Evolutionary conservation across 2,797 vertebrate genomes (phyloP).

Genomic region (Mycteria americana): DNA sequence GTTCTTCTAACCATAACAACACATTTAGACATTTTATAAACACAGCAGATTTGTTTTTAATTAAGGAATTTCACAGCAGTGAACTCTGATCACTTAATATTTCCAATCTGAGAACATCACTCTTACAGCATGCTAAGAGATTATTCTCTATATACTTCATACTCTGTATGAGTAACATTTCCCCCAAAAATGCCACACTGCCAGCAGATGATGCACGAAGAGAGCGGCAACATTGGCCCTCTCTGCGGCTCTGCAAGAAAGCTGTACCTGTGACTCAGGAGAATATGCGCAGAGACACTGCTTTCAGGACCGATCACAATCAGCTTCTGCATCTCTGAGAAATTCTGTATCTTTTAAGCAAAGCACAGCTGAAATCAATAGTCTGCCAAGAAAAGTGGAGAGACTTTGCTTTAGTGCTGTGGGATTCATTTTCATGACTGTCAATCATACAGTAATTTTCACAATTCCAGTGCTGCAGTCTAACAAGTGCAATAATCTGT

Average conservation of each 20-base stretch:
- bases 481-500: slow-evolving; percentile 38
- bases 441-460: slow-evolving; percentile 15
- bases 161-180: not conserved
- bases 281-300: not conserved
- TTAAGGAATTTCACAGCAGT: slow-evolving; percentile 56
- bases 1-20: slow-evolving; percentile 48
- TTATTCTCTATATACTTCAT: not conserved
- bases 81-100: slow-evolving; percentile 49
- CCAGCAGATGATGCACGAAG: not conserved
- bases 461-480: not conserved
- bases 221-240: fast-evolving
- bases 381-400: slow-evolving; percentile 22
- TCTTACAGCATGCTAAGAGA: not conserved
- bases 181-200: not conserved
- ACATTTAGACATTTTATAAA: slow-evolving; percentile 56
- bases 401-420: slow-evolving; percentile 5
- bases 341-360: slow-evolving; percentile 16
- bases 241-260: not conserved
- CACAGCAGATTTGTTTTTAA: slow-evolving; percentile 58
- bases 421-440: slow-evolving; percentile 36
- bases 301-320: not conserved
- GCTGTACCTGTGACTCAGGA: not conserved
- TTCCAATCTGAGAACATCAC: not conserved
- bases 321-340: not conserved
- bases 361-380: slow-evolving; percentile 33